phyloP scores from a whole-genome alignment of 2,888 invertebrate genomes.

The Selenia dentaria region DNA sequence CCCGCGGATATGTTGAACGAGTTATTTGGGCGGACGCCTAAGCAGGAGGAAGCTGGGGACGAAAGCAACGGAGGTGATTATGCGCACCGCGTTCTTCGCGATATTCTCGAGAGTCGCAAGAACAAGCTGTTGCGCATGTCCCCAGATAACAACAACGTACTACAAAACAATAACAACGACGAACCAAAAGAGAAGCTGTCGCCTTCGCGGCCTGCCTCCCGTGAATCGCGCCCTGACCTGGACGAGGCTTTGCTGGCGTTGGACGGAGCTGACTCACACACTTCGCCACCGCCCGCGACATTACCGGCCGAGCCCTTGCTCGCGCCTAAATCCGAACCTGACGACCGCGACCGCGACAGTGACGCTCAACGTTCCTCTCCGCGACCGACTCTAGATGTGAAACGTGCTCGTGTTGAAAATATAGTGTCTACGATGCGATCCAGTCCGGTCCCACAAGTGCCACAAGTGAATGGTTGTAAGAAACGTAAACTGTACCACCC shows the following conservation, averaged over 20 bases:
- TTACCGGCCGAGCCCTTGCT: conserved; percentile 82
- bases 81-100: conserved; percentile 94
- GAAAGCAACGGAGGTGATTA: conserved; percentile 79
- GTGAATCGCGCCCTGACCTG: conserved; percentile 86
- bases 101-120: conserved; percentile 95
- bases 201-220: conserved; percentile 86
- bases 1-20: conserved; percentile 97
- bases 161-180: conserved; percentile 83
- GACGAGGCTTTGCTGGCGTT: conserved; percentile 86
- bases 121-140: conserved; percentile 90
- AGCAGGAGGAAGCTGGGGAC: conserved; percentile 86
- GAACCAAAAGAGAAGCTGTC: conserved; percentile 82
- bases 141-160: conserved; percentile 84
- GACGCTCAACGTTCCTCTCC: conserved; percentile 84
- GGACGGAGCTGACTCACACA: conserved; percentile 80
- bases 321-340: conserved; percentile 87
- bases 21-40: conserved; percentile 92
- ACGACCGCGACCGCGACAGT: conserved; percentile 85
- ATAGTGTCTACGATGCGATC: conserved; percentile 97
- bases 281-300: conserved; percentile 83
- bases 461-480: conserved; percentile 96
- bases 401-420: conserved; percentile 97
- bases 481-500: conserved; percentile 98
- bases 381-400: conserved; percentile 89
- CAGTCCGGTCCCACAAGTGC: conserved; percentile 90